Conservation (phyloP, 92 coral and sea anemone species). For the Zoanthus sociatus region DNA sequence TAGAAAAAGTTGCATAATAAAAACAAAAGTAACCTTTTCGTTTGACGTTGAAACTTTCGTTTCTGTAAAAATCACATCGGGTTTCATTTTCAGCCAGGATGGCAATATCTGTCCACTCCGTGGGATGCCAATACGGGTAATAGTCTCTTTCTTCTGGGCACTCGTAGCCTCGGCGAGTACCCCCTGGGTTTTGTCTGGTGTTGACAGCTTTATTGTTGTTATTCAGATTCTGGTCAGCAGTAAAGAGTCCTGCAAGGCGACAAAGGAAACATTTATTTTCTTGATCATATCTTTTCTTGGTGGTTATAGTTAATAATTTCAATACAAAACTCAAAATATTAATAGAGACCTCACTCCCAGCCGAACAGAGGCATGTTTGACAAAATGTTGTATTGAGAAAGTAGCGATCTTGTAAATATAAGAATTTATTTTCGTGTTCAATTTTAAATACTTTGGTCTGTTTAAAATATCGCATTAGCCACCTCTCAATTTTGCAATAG, state of each 20-base stretch:
- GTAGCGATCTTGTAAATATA: too few relatives aligned
- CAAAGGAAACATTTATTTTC: background rate
- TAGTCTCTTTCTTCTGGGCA: slow-evolving; percentile 98
- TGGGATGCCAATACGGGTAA: slow-evolving; percentile 97
- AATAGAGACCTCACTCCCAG: too few relatives aligned
- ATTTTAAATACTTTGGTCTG: too few relatives aligned
- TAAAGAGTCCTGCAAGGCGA: slow-evolving; percentile 77
- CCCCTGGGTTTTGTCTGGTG: slow-evolving; percentile 95
- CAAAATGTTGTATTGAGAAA: too few relatives aligned
- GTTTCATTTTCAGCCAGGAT: slow-evolving; percentile 72
- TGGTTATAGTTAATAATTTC: too few relatives aligned
- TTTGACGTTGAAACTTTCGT: slow-evolving; percentile 92
- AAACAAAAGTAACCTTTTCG: slow-evolving; percentile 71
- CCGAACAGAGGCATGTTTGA: too few relatives aligned
- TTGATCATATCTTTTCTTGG: too few relatives aligned
- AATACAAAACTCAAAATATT: too few relatives aligned
- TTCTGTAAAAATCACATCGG: slow-evolving; percentile 75
- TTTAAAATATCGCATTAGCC: too few relatives aligned
- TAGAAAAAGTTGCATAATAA: too few relatives aligned
- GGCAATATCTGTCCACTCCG: slow-evolving; percentile 98
- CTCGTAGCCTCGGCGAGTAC: slow-evolving; percentile 93
- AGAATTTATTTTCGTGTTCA: too few relatives aligned
- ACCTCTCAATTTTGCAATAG: too few relatives aligned
- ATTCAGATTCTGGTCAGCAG: slow-evolving; percentile 93
- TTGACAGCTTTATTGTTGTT: slow-evolving; percentile 68